These are phyloP conservation scores for Micronisus gabar DNA, from an alignment of 2,113 vertebrate species.

Conservation along the genomic window DNA sequence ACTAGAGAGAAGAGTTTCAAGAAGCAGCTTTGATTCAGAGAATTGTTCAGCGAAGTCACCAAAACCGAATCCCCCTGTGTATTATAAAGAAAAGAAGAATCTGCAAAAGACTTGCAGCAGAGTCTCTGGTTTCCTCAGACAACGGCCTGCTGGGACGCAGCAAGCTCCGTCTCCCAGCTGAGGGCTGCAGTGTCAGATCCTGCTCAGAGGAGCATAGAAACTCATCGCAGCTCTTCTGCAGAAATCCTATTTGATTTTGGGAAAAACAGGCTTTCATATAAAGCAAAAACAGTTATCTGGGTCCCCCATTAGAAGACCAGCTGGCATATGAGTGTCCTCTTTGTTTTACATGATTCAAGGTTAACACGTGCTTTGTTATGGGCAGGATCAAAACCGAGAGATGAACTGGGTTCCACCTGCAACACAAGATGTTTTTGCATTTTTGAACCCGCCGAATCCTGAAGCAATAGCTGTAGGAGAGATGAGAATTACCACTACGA, in stretches of 20 bases:
- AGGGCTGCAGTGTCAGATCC: neutral
- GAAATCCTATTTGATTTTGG: neutral
- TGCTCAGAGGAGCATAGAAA: neutral
- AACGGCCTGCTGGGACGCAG: neutral
- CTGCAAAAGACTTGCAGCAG: constrained; percentile 16
- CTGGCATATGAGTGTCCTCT: neutral
- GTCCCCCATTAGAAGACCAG: neutral
- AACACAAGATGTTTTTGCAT: neutral
- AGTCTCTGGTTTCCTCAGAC: constrained; percentile 26
- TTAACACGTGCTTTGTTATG: neutral
- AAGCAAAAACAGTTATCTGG: neutral
- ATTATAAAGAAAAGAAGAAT: neutral
- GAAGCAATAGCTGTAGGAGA: neutral
- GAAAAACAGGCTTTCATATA: neutral
- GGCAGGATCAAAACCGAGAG: neutral
- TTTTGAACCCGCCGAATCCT: neutral
- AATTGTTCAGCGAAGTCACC: neutral
- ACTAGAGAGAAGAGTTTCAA: neutral
- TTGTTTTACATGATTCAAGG: neutral
- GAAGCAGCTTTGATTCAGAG: neutral
- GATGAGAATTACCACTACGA: neutral
- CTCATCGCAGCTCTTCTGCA: neutral
- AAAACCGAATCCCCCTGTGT: neutral
- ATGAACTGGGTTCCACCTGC: neutral
- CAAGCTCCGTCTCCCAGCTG: neutral